Conservation (phyloP, 2,113 vertebrate genomes). For the Leucosticte australis region DNA sequence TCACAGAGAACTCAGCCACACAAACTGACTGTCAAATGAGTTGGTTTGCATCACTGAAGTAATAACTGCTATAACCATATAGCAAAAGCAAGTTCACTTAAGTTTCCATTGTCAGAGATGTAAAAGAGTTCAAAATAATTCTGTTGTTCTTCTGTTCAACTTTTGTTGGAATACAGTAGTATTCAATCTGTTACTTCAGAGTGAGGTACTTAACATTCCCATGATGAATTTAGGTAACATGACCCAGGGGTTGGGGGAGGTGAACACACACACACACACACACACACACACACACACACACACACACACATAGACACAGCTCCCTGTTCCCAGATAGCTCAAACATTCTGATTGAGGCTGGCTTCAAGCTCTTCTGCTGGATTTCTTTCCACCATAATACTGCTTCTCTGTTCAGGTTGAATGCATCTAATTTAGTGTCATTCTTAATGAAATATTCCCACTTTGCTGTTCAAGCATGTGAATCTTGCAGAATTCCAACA, state of each 20-base stretch:
- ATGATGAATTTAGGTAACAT: background rate
- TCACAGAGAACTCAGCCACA: background rate
- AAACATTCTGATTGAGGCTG: background rate
- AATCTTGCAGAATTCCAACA: background rate
- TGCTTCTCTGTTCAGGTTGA: background rate
- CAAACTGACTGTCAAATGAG: background rate
- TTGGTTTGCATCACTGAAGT: background rate
- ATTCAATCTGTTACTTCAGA: background rate
- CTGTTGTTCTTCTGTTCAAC: background rate
- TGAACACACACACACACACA: background rate
- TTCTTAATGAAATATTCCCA: background rate
- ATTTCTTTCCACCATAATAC: background rate
- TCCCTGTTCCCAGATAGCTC: background rate
- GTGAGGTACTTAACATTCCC: background rate
- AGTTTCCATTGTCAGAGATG: background rate
- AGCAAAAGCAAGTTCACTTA: background rate
- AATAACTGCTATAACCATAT: background rate
- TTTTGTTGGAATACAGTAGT: background rate
- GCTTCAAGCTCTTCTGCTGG: background rate
- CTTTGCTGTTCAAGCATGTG: background rate
- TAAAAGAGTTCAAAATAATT: background rate
- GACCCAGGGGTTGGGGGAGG: background rate
- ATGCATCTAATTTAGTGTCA: background rate
- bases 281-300: no score
- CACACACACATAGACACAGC: rapidly evolving